phyloP scores from a whole-genome alignment of 1,140 invertebrate genomes.

The Stegodyphus mimosarum region DNA sequence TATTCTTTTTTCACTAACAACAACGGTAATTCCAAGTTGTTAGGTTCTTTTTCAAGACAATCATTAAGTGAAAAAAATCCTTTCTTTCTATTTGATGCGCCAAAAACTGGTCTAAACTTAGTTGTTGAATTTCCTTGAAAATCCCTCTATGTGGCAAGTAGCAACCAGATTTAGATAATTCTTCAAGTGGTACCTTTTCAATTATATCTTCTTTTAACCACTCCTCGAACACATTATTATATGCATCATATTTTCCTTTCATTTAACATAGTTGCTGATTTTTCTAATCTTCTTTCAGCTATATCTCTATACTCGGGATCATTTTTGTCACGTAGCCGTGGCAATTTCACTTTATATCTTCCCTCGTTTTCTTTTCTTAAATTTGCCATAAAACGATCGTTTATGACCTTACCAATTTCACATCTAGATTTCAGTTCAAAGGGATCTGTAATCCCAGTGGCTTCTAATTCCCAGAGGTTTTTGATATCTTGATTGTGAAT shows the following conservation, averaged over 20 bases:
- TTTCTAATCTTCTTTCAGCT: constrained; percentile 1
- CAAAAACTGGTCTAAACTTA: constrained; percentile 63
- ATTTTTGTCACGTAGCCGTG: constrained; percentile 5
- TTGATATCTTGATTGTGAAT: constrained; percentile 18
- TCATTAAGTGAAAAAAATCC: too few relatives aligned
- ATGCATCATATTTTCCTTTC: constrained; percentile 11
- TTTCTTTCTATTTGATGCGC: constrained; percentile 61
- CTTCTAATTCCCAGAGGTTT: neutral
- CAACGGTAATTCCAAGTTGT: too few relatives aligned
- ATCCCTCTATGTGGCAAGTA: constrained; percentile 63
- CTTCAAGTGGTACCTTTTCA: constrained; percentile 42
- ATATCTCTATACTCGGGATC: neutral
- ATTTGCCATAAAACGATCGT: neutral
- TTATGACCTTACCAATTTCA: constrained; percentile 6
- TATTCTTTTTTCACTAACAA: too few relatives aligned
- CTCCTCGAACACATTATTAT: constrained; percentile 40
- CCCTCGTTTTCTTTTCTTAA: constrained; percentile 4
- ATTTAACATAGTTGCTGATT: neutral
- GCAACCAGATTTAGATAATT: constrained; percentile 23
- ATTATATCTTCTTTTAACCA: constrained; percentile 51
- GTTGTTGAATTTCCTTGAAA: constrained; percentile 60
- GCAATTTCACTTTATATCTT: constrained; percentile 21
- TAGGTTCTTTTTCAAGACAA: too few relatives aligned
- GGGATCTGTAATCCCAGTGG: neutral
- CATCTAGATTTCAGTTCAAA: constrained; percentile 7